phyloP scores from a whole-genome alignment of 2,888 invertebrate species.

The Yponomeuta cagnagella region DNA sequence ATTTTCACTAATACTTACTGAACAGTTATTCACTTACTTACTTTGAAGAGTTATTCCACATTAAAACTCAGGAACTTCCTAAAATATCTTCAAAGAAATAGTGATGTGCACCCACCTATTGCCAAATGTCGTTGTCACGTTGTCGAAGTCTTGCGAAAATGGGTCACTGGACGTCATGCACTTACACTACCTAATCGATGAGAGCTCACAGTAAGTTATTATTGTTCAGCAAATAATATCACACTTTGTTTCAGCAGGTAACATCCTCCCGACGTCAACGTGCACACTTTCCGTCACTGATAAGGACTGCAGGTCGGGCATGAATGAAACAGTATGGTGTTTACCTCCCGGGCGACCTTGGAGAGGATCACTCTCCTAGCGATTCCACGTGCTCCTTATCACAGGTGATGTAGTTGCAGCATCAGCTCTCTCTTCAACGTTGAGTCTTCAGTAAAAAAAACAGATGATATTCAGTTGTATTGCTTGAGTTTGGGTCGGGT shows the following conservation, averaged over 20 bases:
- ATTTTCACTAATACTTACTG: neutral
- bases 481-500: neutral
- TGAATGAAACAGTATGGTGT: conserved; percentile 40
- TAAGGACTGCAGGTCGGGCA: conserved; percentile 21
- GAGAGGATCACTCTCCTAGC: conserved; percentile 38
- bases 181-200: conserved; percentile 47
- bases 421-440: neutral
- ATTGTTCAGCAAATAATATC: conserved; percentile 1
- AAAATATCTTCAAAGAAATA: conserved; percentile 6
- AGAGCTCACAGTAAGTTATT: conserved; percentile 33
- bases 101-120: conserved; percentile 48
- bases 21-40: neutral
- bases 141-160: conserved; percentile 62
- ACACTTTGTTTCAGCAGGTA: neutral
- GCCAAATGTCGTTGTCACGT: conserved; percentile 39
- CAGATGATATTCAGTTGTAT: neutral
- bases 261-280: neutral
- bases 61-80: neutral
- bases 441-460: neutral
- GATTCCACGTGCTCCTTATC: conserved; percentile 40
- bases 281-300: neutral
- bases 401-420: neutral
- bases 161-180: conserved; percentile 63
- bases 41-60: neutral
- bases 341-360: conserved; percentile 60